A percentile compares a stretch with the other conserved stretches of the same genome.
phyloP scores from a whole-genome alignment of 1,140 invertebrate species.

The Drosophila navojoa region DNA sequence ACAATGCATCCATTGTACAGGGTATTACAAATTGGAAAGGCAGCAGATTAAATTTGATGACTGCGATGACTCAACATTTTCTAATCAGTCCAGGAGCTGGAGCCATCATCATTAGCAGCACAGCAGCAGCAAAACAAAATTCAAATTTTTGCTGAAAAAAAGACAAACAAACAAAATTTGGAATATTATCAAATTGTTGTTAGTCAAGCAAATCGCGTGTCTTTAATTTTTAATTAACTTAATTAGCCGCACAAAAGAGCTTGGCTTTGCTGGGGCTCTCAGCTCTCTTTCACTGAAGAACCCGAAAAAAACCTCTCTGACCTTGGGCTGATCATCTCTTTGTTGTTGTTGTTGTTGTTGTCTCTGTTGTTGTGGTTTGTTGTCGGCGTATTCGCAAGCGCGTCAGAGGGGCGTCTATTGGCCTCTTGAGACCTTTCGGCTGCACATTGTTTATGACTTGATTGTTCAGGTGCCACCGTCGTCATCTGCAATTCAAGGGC shows the following conservation, averaged over 20 bases:
- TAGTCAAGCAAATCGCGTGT: constrained; percentile 67
- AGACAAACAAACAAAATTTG: constrained; percentile 41
- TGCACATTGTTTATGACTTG: constrained; percentile 79
- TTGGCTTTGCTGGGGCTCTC: background rate
- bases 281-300: constrained; percentile 23
- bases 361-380: constrained; percentile 5
- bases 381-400: constrained; percentile 31
- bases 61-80: constrained; percentile 63
- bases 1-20: constrained; percentile 6
- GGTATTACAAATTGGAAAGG: constrained; percentile 64
- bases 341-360: constrained; percentile 37
- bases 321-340: constrained; percentile 45
- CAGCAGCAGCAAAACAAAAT: constrained; percentile 23
- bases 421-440: constrained; percentile 60
- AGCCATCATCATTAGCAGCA: constrained; percentile 45
- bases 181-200: constrained; percentile 72
- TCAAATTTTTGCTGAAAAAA: constrained; percentile 48
- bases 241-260: constrained; percentile 64
- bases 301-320: constrained; percentile 18
- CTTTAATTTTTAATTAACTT: constrained; percentile 72
- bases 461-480: constrained; percentile 62
- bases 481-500: constrained; percentile 71
- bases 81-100: constrained; percentile 57
- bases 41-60: constrained; percentile 58
- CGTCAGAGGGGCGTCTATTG: constrained; percentile 29